Evolutionary conservation across 2,888 invertebrate species (phyloP), one percentile per base, ranked within the genome.

Genomic region (Tigriopus californicus): DNA sequence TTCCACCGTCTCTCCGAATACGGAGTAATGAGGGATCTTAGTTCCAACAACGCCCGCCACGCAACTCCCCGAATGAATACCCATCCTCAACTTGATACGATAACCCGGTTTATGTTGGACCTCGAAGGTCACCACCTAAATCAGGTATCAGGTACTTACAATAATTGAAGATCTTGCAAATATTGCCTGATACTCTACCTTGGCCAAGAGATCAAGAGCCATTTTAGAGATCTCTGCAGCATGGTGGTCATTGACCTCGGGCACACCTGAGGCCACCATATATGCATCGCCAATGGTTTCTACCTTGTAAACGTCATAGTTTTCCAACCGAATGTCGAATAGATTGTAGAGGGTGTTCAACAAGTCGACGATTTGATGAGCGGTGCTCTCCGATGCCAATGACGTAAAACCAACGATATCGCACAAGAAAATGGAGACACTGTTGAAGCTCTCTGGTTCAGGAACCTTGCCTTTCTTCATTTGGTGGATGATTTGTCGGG

Each of bases 201-300:
- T 54, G 11, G 54, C 54, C 10, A 58, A 15, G 24, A 58, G 22
- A 18, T 58, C 58, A 10, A 58, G 49, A 10, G 58, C 20, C 58
- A 58, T 58, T 40, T 58, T 58, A 10, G 49, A 33, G 12, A 58
- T 49, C 15, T 58, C 58, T 13, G 49, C 5, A 5, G 49, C 58
- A 58, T 58, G 58, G 11, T 58, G 20, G 13, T 40, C 49, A 40
- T 58, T 58, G 15, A 20, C 24, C 15, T 44, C 33, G n/a, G 58
- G 58, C 11, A 58, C 47, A 18, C 58, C 58, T 20, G 47, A 47
- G 20, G 58, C 58, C 6, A 58, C 58, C 58, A 58, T 48, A 40
- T 58, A 58, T 1, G 58, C 58, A 58, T 58, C 58, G 12, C 58
- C 58, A 22, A 58, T 49, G 13, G 58, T 58, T 8, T 58, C 58